These are phyloP conservation scores for Helicoverpa zea DNA, from an alignment of 1,140 invertebrate species.

Conservation along the genomic window DNA sequence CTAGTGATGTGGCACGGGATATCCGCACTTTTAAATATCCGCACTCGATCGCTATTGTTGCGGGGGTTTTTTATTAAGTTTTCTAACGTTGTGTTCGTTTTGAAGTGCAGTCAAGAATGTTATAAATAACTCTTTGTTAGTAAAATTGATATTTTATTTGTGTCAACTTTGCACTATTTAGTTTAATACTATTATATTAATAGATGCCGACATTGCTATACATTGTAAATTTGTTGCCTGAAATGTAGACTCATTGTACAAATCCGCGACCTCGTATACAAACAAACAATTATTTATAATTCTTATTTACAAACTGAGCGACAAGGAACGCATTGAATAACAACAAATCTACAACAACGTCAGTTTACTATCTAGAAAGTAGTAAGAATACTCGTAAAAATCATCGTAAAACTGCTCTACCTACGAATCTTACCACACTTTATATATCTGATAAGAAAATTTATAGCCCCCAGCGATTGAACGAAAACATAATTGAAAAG, in stretches of 20 bases:
- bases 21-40: conserved; percentile 17
- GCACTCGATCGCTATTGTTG: background rate
- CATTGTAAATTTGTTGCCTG: no score
- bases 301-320: background rate
- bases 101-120: no score
- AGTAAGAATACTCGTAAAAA: background rate
- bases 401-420: conserved; percentile 3
- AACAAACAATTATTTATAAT: conserved; percentile 11
- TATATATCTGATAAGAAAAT: background rate
- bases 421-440: background rate
- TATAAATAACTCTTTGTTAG: no score
- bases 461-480: background rate
- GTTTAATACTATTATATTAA: no score
- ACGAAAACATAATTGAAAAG: background rate
- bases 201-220: no score
- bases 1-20: conserved; percentile 15
- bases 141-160: no score
- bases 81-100: background rate
- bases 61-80: background rate
- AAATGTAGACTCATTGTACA: no score
- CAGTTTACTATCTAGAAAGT: background rate
- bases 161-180: no score
- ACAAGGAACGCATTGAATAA: background rate
- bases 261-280: background rate
- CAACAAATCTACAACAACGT: background rate